A percentile compares a stretch with the other conserved stretches of the same genome.
phyloP scores from a whole-genome alignment of 2,113 vertebrate genomes.

The Syngnathus typhle region DNA sequence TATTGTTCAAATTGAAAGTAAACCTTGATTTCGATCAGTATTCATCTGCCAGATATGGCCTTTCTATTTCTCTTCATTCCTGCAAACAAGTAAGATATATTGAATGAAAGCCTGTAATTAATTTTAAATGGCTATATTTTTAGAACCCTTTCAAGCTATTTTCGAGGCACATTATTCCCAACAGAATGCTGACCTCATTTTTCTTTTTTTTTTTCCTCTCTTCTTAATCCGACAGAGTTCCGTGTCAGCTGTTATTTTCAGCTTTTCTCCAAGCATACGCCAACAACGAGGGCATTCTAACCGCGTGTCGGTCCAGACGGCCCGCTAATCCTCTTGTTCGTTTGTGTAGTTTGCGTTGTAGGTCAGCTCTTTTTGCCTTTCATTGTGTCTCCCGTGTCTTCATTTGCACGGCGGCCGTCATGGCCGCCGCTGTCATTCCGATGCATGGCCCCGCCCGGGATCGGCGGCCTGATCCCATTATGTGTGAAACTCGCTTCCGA shows the following conservation, averaged over 20 bases:
- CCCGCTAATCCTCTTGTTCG: conserved; percentile 40
- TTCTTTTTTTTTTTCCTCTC: too few relatives aligned
- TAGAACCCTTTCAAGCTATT: conserved; percentile 1
- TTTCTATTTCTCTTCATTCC: neutral
- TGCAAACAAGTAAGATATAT: neutral
- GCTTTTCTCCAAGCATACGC: neutral
- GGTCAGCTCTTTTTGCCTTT: conserved; percentile 28
- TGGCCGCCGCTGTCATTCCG: conserved; percentile 53
- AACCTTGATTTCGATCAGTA: too few relatives aligned
- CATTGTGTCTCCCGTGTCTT: conserved; percentile 53
- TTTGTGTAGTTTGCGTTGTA: conserved; percentile 41
- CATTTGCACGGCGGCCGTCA: conserved; percentile 51
- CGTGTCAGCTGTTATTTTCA: conserved; percentile 4
- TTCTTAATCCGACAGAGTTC: neutral
- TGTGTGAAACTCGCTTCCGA: conserved; percentile 70
- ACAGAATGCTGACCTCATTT: neutral
- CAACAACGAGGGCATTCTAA: conserved; percentile 17
- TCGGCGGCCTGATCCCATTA: conserved; percentile 61
- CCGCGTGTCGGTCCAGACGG: conserved; percentile 46
- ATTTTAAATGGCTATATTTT: neutral
- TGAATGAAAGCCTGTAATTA: neutral
- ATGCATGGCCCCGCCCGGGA: conserved; percentile 53
- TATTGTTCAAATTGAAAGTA: too few relatives aligned
- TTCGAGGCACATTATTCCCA: neutral
- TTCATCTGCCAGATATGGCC: too few relatives aligned